Evolutionary conservation across 2,888 invertebrate species (phyloP), one percentile per base, ranked within the genome.

Genomic region (Gastrophysa polygoni): DNA sequence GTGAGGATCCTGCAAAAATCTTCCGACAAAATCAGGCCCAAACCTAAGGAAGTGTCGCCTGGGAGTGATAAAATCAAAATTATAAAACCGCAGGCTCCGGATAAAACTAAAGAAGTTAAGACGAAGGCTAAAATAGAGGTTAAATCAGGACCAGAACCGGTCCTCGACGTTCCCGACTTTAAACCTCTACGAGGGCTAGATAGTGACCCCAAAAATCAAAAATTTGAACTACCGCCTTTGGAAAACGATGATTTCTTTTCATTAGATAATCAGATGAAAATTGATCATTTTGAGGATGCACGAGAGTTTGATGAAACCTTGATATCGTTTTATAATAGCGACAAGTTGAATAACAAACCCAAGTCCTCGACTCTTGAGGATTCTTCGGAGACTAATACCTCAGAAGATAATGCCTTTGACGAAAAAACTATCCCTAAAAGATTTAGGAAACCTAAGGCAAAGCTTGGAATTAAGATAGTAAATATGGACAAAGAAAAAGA

Each of bases 401-500:
- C 68, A 1, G 70, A 70, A 47, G 67, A 68, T 14, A 69, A 70
- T 44, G 63, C 62, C 16, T 51, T 67, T 11, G 72, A 72, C 38
- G 73, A 76, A 49, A 65, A 68, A 61, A 55, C 56, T 8, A n/a
- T 73, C 4, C 32, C 69, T 0, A 78, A 78, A 55, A 79, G 79
- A 54, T 67, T 71, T 2, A 72, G 80, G 29, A 82, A 81, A 70
- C 80, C 80, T 1, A 82, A 81, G 71, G 59, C 78, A 0, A 82
- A 82, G 68, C 69, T 82, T 20, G 82, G 82, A 7, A 77, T 81
- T 7, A 77, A 81, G 58, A 78, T 82, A 58, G 71, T 70, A 43
- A 66, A 34, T 14, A 51, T 57, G 11, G 63, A 64, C 32, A 74
- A 71, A 59, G 72, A 72, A 61, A 71, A 63, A 6, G 67, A 62